Percentiles rank a stretch among this genome's conserved stretches.
Conservation (phyloP, 2,113 vertebrate genomes). For the Chaenogobius annularis region DNA sequence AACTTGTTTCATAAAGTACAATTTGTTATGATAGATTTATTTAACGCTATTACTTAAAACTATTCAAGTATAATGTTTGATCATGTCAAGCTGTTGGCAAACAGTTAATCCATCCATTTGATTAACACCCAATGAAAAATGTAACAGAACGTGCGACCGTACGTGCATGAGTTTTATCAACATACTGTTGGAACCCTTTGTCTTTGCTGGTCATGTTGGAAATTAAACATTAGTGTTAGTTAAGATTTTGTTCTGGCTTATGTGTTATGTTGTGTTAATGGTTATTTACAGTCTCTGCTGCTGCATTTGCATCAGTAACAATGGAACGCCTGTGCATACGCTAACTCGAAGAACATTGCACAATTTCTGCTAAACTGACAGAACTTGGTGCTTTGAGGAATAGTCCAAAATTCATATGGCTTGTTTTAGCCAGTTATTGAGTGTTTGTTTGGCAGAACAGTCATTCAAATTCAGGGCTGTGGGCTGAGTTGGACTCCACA, state of each 20-base stretch:
- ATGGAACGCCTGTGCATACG: constrained; percentile 25
- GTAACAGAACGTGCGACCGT: too few relatives aligned
- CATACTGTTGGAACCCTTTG: too few relatives aligned
- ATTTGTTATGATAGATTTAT: too few relatives aligned
- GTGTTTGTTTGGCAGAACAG: neutral
- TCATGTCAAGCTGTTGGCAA: too few relatives aligned
- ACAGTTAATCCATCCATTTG: too few relatives aligned
- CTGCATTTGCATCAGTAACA: constrained; percentile 46
- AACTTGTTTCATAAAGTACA: neutral
- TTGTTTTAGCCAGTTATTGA: neutral
- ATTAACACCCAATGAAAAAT: too few relatives aligned
- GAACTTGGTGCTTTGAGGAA: neutral
- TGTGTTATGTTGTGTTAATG: neutral
- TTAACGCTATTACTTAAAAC: too few relatives aligned
- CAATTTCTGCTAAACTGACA: constrained; percentile 29
- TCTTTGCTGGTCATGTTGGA: neutral
- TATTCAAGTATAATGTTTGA: too few relatives aligned
- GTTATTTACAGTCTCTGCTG: constrained; percentile 34
- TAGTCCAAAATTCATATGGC: neutral
- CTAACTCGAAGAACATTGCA: constrained; percentile 15
- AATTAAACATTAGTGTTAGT: constrained; percentile 18
- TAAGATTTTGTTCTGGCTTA: neutral
- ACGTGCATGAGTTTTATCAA: too few relatives aligned
- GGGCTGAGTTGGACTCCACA: constrained; percentile 8
- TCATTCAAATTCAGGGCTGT: constrained; percentile 22